Conservation (phyloP, 2,888 invertebrate species). For the Tanytarsus gracilentus region DNA sequence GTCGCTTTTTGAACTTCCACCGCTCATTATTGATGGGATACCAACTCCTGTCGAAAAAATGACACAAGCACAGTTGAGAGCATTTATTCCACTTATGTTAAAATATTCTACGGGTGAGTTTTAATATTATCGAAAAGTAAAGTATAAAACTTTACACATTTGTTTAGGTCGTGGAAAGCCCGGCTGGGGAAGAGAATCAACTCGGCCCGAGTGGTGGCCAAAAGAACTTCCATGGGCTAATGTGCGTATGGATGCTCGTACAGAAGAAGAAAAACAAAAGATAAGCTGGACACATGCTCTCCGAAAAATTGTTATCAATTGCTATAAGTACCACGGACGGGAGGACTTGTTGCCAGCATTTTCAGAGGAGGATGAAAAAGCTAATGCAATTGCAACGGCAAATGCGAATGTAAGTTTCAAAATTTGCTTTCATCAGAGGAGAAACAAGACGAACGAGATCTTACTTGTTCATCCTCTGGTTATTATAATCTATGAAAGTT, state of each 20-base stretch:
- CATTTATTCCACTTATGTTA: constrained; percentile 95
- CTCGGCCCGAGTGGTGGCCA: constrained; percentile 96
- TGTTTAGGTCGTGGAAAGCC: constrained; percentile 74
- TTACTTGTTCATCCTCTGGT: not conserved
- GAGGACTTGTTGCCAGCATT: constrained; percentile 93
- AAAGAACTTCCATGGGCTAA: constrained; percentile 97
- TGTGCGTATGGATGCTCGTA: constrained; percentile 91
- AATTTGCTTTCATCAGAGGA: not conserved
- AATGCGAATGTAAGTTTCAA: constrained; percentile 39
- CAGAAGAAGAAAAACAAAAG: constrained; percentile 96
- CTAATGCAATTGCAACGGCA: constrained; percentile 50
- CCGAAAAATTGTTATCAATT: constrained; percentile 92
- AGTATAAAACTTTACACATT: not conserved
- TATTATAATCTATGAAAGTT: not conserved
- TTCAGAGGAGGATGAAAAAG: constrained; percentile 81
- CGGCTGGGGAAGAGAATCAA: constrained; percentile 95
- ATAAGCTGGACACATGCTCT: constrained; percentile 97
- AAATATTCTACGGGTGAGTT: constrained; percentile 83
- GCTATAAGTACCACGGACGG: constrained; percentile 94
- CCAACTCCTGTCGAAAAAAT: constrained; percentile 98
- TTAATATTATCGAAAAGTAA: constrained; percentile 30
- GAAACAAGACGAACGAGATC: too few relatives aligned
- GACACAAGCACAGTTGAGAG: constrained; percentile 94
- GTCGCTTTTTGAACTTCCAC: constrained; percentile 88
- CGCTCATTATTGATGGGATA: constrained; percentile 93